These are phyloP conservation scores for Tragelaphus scriptus DNA, from an alignment of 2,113 vertebrate genomes.

Conservation along the genomic window DNA sequence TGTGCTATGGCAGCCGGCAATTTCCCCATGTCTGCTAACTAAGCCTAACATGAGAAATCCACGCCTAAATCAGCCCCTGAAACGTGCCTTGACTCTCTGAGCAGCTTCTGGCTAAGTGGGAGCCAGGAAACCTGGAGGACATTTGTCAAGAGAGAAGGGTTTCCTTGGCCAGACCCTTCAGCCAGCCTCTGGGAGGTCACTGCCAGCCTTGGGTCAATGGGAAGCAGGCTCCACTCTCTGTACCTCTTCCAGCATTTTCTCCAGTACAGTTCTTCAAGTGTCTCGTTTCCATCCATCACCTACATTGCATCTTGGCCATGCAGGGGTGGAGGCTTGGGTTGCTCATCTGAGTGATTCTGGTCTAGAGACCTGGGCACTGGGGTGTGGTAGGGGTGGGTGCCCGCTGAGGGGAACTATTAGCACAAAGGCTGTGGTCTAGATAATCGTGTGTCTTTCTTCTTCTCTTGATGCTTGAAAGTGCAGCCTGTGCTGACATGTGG, in stretches of 20 bases:
- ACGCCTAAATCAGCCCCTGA: not conserved
- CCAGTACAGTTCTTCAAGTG: not conserved
- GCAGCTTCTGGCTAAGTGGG: not conserved
- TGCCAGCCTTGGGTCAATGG: not conserved
- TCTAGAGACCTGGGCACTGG: not conserved
- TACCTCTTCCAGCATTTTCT: not conserved
- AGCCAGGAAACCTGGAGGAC: not conserved
- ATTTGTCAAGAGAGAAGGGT: not conserved
- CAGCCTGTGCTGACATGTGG: not conserved
- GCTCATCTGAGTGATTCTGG: not conserved
- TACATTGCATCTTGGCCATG: not conserved
- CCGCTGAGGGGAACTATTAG: not conserved
- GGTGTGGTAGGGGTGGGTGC: not conserved
- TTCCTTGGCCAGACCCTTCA: not conserved
- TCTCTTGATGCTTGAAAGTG: not conserved
- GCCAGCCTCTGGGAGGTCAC: not conserved
- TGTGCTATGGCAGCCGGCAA: not conserved
- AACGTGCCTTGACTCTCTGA: not conserved
- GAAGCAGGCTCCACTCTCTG: not conserved
- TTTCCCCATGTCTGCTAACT: not conserved
- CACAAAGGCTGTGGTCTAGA: not conserved
- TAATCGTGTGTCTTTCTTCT: not conserved
- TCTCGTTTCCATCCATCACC: not conserved
- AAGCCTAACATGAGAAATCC: not conserved
- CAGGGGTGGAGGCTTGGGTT: not conserved